Percentiles rank a stretch among this genome's conserved stretches.
Evolutionary conservation across 2,113 vertebrate genomes (phyloP).

Genomic region (Sorex araneus): DNA sequence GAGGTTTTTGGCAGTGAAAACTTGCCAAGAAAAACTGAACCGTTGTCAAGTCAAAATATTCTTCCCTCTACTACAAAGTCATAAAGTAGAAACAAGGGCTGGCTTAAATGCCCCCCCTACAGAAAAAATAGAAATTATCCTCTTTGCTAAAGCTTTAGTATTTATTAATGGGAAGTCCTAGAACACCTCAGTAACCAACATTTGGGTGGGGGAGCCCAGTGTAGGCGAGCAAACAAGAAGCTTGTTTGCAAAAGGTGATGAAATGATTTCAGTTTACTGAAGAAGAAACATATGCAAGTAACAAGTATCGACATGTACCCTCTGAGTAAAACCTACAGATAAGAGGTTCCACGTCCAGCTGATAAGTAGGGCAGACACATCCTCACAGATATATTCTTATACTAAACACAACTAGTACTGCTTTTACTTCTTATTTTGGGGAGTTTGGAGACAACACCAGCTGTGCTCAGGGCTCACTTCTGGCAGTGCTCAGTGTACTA

Average conservation of each 20-base stretch:
- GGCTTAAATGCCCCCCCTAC: slow-evolving; percentile 82
- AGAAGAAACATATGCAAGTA: slow-evolving; percentile 31
- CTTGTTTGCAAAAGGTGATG: not conserved
- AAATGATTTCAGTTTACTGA: slow-evolving; percentile 39
- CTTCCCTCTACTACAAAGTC: slow-evolving; percentile 86
- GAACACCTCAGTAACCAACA: not conserved
- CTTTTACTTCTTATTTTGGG: not conserved
- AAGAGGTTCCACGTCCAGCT: slow-evolving; percentile 29
- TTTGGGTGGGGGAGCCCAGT: not conserved
- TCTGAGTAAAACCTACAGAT: slow-evolving; percentile 47
- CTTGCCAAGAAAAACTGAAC: slow-evolving; percentile 86
- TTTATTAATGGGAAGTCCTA: not conserved
- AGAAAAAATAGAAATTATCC: slow-evolving; percentile 63
- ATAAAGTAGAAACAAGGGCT: slow-evolving; percentile 88
- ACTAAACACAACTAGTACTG: not conserved
- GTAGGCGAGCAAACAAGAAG: slow-evolving; percentile 29
- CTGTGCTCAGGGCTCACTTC: too few relatives aligned
- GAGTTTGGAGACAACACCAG: not conserved
- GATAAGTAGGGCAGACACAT: slow-evolving; percentile 25
- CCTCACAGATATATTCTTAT: not conserved
- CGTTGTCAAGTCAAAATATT: slow-evolving; percentile 86
- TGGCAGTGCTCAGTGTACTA: too few relatives aligned
- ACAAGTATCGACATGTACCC: slow-evolving; percentile 32
- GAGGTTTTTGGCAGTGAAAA: slow-evolving; percentile 79
- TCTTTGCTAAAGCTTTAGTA: slow-evolving; percentile 21